Conservation (phyloP, 2,113 vertebrate genomes). For the Stercorarius parasiticus region DNA sequence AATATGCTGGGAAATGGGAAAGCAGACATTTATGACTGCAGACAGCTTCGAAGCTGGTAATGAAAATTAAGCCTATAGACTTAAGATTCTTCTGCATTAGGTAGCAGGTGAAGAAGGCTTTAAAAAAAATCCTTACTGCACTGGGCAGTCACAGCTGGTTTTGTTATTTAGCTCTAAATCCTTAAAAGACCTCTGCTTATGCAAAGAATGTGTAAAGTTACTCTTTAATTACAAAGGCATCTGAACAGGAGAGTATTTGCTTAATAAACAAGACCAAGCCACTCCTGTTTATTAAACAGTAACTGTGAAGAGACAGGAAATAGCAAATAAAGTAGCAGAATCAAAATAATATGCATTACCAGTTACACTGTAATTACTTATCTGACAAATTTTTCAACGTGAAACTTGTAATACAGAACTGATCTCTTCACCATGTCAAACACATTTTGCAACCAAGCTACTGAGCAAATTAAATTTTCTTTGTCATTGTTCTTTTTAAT, state of each 20-base stretch:
- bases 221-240: neutral
- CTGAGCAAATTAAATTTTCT: neutral
- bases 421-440: neutral
- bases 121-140: neutral
- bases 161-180: neutral
- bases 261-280: neutral
- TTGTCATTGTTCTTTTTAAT: neutral
- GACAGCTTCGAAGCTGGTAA: neutral
- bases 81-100: neutral
- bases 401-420: neutral
- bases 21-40: neutral
- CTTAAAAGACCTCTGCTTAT: neutral
- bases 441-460: neutral
- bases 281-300: neutral
- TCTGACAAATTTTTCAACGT: neutral
- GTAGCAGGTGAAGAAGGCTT: rapidly evolving
- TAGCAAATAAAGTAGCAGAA: neutral
- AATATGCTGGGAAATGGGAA: neutral
- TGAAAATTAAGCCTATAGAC: neutral
- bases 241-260: neutral
- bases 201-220: neutral
- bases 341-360: neutral
- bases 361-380: neutral
- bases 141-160: neutral
- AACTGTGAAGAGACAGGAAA: neutral